Conservation (phyloP, 2,888 invertebrate genomes). For the Apodemia hepburni region DNA sequence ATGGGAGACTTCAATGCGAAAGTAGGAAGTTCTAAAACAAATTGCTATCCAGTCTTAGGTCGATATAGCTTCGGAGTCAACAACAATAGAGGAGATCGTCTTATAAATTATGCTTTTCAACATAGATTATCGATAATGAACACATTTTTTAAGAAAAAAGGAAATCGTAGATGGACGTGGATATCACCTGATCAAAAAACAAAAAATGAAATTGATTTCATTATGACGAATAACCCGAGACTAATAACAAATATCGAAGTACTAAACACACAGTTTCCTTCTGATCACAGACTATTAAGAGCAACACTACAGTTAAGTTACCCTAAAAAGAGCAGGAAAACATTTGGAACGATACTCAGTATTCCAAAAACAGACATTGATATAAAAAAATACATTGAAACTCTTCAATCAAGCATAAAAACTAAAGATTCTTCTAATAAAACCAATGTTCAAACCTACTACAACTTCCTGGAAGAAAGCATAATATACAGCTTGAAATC, state of each 20-base stretch:
- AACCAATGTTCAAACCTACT: slow-evolving; percentile 22
- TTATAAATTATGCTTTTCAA: slow-evolving; percentile 28
- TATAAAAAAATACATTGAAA: slow-evolving; percentile 15
- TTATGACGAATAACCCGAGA: slow-evolving; percentile 15
- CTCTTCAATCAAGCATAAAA: slow-evolving; percentile 4
- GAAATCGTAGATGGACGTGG: slow-evolving; percentile 26
- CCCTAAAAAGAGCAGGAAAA: too few species aligned
- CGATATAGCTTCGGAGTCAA: slow-evolving; percentile 28
- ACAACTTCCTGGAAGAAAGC: slow-evolving; percentile 19
- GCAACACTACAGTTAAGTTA: neutral
- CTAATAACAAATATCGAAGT: slow-evolving; percentile 20
- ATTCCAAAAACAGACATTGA: slow-evolving; percentile 16
- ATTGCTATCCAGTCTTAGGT: slow-evolving; percentile 20
- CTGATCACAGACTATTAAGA: slow-evolving; percentile 21
- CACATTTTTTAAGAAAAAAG: slow-evolving; percentile 25
- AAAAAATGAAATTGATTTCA: slow-evolving; percentile 25
- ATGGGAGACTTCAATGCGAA: slow-evolving; percentile 20
- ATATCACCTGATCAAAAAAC: slow-evolving; percentile 23
- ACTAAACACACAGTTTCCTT: slow-evolving; percentile 19
- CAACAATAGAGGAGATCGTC: slow-evolving; percentile 29
- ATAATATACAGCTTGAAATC: slow-evolving; percentile 19
- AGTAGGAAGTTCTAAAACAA: slow-evolving; percentile 3
- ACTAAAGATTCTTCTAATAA: too few species aligned
- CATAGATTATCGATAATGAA: slow-evolving; percentile 30
- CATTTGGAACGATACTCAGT: neutral